Base-by-base conservation (phyloP, 2,888 invertebrate species). In the Polyommatus iphigenia region DNA sequence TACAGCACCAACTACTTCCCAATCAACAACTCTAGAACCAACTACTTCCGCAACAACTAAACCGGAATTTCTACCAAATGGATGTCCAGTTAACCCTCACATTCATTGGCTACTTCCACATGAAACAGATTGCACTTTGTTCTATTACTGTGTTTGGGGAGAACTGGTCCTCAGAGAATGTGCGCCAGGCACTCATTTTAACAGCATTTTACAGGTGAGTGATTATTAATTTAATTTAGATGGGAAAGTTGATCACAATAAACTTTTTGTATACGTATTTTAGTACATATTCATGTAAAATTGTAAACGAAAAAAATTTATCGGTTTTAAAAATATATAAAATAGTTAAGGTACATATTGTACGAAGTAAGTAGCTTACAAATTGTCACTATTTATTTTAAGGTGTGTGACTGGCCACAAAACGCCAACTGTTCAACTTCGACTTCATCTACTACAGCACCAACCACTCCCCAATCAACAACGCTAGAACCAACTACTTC, bases 91-190 rank as follows among this genome's bases (percentile, higher is more conserved):
- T 0, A 80, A 91, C 81, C 87, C 87, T 0, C 87, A 84, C 72
- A 82, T 88, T 32, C 91, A 91, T 83, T 90, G 89, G 91, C 83
- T 92, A 15, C 81, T 91, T 79, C 89, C 91, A 2, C 87, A 90
- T 79, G 86, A 85, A 78, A 79, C 81, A 13, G 84, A 89, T 77
- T 92, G 91, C 82, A 88, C 85, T 76, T 81, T 83, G 5, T 93
- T 91, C 87, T 92, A 91, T 82, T 88, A 89, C 81, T 93, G 92
- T 82, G 89, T 90, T 54, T 88, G 88, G 87, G 91, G 91, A 75
- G 75, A 83, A 18, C 85, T 84, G 77, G 85, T 87, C 2, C 80
- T 82, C 24, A 85, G 85, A 54, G 20, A 82, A 36, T 92, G 92
- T 76, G 81, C 89, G 2, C 15, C 59, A 0, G 78, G 81, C 0